Percentiles rank a stretch among this genome's conserved stretches.
Evolutionary conservation across 2,888 invertebrate species (phyloP).

Genomic region (Cantharis flavilabris): DNA sequence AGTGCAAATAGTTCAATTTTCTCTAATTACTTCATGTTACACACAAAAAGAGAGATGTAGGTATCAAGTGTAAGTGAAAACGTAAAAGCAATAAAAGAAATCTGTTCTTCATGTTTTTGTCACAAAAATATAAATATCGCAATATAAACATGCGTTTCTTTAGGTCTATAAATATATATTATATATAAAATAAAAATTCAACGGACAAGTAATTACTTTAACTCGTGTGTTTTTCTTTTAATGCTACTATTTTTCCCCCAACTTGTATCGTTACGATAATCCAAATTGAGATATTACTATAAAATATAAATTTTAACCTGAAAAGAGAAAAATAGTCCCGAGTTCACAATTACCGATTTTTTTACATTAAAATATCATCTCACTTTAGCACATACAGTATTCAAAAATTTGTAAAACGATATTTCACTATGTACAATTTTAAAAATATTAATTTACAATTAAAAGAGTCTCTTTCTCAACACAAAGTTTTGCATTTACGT

Average conservation of each 20-base stretch:
- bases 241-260: not conserved
- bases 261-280: not conserved
- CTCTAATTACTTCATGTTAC: not conserved
- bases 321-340: slow-evolving; percentile 13
- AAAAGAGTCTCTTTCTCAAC: slow-evolving; percentile 32
- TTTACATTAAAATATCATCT: slow-evolving; percentile 10
- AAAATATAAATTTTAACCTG: slow-evolving; percentile 10
- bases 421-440: slow-evolving; percentile 37
- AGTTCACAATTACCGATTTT: slow-evolving; percentile 1
- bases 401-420: slow-evolving; percentile 30
- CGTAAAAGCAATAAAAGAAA: not conserved
- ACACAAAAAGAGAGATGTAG: not conserved
- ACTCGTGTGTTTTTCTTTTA: not conserved
- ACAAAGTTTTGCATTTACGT: slow-evolving; percentile 8
- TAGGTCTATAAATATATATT: not conserved
- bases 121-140: slow-evolving; percentile 6
- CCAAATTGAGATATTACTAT: not conserved
- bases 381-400: slow-evolving; percentile 27
- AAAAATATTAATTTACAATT: slow-evolving; percentile 12
- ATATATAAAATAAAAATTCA: slow-evolving; percentile 1
- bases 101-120: not conserved
- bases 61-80: not conserved
- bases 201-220: not conserved
- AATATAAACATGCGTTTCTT: not conserved
- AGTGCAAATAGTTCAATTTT: not conserved